Evolutionary conservation across 1,140 invertebrate species (phyloP).

Genomic region (Panonychus citri): DNA sequence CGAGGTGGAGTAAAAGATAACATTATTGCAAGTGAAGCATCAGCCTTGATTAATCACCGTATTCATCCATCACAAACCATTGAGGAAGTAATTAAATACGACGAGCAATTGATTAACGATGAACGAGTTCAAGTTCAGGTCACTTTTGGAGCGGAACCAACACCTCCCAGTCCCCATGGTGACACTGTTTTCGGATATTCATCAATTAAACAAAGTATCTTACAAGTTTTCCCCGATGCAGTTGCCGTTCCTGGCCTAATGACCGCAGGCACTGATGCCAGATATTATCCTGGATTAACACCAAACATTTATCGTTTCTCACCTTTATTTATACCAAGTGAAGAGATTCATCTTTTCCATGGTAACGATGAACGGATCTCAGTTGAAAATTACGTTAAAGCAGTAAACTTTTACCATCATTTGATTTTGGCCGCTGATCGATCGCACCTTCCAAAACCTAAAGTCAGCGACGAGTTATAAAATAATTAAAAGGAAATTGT

Average conservation of each 20-base stretch:
- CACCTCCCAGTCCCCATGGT: slow-evolving; percentile 26
- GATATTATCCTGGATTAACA: slow-evolving; percentile 27
- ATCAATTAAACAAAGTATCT: slow-evolving; percentile 25
- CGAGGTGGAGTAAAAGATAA: slow-evolving; percentile 28
- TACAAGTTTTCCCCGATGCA: slow-evolving; percentile 25
- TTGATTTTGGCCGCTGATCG: slow-evolving; percentile 28
- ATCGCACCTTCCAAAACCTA: background rate
- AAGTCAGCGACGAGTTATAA: slow-evolving; percentile 8
- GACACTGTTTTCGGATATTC: slow-evolving; percentile 25
- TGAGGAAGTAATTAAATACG: slow-evolving; percentile 27
- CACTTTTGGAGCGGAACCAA: slow-evolving; percentile 18
- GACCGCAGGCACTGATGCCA: slow-evolving; percentile 32
- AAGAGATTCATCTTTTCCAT: slow-evolving; percentile 26
- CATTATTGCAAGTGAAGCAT: slow-evolving; percentile 29
- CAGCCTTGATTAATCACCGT: slow-evolving; percentile 30
- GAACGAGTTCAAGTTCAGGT: slow-evolving; percentile 21
- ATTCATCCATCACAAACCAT: slow-evolving; percentile 30
- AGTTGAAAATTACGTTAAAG: slow-evolving; percentile 26
- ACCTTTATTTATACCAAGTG: slow-evolving; percentile 23
- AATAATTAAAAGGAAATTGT: too few relatives aligned
- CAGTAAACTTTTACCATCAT: slow-evolving; percentile 31
- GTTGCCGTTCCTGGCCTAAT: slow-evolving; percentile 28
- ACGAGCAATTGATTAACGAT: slow-evolving; percentile 27
- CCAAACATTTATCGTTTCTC: slow-evolving; percentile 29
- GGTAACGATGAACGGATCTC: slow-evolving; percentile 32